Conservation (phyloP, 1,140 invertebrate species). For the Zaprionus nigranus region DNA sequence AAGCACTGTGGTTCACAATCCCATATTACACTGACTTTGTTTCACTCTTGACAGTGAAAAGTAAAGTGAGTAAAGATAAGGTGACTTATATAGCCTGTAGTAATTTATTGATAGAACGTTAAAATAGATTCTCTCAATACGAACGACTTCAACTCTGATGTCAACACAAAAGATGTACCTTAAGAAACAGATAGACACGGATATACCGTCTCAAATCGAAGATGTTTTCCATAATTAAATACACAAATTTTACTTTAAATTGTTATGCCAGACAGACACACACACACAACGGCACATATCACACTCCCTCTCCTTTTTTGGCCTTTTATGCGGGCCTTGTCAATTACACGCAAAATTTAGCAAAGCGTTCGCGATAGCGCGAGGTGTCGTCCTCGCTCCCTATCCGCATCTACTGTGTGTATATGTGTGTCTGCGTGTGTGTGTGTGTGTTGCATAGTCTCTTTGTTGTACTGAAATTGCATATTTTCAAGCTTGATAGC, state of each 20-base stretch:
- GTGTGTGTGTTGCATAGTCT: constrained; percentile 24
- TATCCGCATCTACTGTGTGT: constrained; percentile 48
- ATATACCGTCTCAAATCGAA: background rate
- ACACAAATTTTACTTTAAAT: background rate
- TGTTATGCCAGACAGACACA: constrained; percentile 4
- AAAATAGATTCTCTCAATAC: too few species aligned
- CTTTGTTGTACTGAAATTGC: constrained; percentile 76
- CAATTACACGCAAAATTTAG: constrained; percentile 81
- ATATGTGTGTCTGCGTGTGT: constrained; percentile 10
- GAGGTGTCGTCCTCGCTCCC: constrained; percentile 61
- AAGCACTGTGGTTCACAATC: background rate
- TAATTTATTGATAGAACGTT: too few species aligned
- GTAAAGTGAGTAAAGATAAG: too few species aligned
- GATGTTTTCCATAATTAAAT: background rate
- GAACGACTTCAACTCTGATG: too few species aligned
- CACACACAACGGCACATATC: constrained; percentile 32
- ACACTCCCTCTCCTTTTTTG: constrained; percentile 53
- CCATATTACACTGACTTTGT: too few species aligned
- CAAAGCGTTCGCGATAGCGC: constrained; percentile 76
- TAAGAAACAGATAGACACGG: background rate
- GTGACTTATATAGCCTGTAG: too few species aligned
- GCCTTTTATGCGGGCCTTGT: constrained; percentile 75
- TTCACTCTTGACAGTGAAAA: background rate
- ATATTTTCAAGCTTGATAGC: constrained; percentile 83
- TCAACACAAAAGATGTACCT: too few species aligned